Evolutionary conservation across 2,113 vertebrate genomes (phyloP).

Genomic region (Bos indicus): DNA sequence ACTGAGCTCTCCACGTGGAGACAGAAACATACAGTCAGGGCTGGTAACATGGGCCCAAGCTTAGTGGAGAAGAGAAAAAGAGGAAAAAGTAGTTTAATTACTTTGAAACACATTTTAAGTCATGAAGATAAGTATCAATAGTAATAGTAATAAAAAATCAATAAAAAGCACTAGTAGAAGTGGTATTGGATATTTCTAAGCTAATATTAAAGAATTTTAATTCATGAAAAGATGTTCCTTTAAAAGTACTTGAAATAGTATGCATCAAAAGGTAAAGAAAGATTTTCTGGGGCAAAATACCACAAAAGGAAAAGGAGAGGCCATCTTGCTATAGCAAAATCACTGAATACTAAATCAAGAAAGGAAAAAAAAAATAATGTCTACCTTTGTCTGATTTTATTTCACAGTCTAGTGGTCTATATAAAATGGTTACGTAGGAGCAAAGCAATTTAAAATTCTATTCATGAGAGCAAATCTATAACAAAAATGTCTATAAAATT

Average conservation of each 20-base stretch:
- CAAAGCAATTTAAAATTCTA: neutral
- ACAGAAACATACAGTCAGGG: neutral
- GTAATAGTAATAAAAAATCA: neutral
- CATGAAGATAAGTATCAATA: neutral
- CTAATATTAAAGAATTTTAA: neutral
- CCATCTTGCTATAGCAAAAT: neutral
- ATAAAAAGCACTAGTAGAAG: neutral
- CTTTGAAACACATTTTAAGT: conserved; percentile 6
- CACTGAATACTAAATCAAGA: neutral
- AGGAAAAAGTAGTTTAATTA: neutral
- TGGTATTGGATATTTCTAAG: neutral
- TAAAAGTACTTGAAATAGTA: neutral
- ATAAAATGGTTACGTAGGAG: neutral
- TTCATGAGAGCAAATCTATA: neutral
- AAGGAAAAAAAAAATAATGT: neutral
- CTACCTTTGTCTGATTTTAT: neutral
- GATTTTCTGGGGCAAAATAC: neutral
- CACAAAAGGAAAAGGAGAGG: neutral
- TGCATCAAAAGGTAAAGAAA: neutral
- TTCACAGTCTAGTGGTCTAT: conserved; percentile 10
- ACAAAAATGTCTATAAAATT: neutral
- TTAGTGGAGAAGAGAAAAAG: neutral
- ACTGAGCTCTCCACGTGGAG: neutral
- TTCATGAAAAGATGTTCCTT: neutral
- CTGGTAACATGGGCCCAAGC: neutral